These are phyloP conservation scores for Rhinella marina DNA, from an alignment of 2,797 vertebrate genomes.

Conservation along the genomic window DNA sequence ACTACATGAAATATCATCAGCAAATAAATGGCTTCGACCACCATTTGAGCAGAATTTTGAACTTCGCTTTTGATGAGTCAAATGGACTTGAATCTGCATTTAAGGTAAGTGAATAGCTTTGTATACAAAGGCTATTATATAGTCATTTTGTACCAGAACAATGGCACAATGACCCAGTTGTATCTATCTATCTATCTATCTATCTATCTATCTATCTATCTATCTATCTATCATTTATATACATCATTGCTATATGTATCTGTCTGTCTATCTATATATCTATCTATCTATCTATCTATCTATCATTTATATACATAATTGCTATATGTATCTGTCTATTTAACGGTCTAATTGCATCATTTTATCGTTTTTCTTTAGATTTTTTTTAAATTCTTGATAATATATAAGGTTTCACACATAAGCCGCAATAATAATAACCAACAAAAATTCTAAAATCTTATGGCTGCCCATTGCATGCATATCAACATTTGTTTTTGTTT, in stretches of 20 bases:
- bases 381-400: not conserved
- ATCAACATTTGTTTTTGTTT: not conserved
- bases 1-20: constrained; percentile 76
- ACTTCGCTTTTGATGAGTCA: constrained; percentile 81
- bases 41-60: constrained; percentile 81
- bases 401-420: not conserved
- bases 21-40: constrained; percentile 83
- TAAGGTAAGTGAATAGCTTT: constrained; percentile 75
- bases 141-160: not conserved
- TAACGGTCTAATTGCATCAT: no score
- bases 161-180: not conserved
- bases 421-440: not conserved
- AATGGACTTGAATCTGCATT: constrained; percentile 78
- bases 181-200: no score
- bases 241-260: no score
- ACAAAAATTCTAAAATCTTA: not conserved
- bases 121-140: not conserved
- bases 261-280: no score
- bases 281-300: no score
- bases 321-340: no score
- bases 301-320: no score
- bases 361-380: no score
- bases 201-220: no score
- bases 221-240: no score
- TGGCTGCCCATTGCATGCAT: not conserved